Base-by-base conservation (phyloP, 2,113 vertebrate genomes). In the Prietella phreatophila region DNA sequence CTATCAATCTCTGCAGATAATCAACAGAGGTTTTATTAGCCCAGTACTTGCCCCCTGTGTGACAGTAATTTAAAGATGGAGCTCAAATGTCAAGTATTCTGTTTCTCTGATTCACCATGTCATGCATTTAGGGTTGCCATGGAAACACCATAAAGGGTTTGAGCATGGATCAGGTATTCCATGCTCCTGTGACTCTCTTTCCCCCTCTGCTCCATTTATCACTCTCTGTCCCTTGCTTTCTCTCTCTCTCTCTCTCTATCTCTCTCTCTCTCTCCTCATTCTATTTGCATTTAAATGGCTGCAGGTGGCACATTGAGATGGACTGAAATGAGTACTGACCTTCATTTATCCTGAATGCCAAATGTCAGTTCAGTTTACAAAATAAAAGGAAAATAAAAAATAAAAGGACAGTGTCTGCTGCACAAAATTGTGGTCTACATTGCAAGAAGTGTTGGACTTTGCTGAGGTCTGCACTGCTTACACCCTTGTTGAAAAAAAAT, bases 51-150 rank as follows among this genome's bases (percentile, higher is more conserved):
- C 42, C 50, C 58, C 58, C n/a, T 73, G 82, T 79, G 71, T 67
- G 39, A 79, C 65, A 84, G 78, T 88, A 84, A 79, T 79, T 84
- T 73, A 67, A 42, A 39, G 47, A 60, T 39, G 17, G 33, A 88
- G 87, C 71, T 82, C 14, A 73, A 88, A 90, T 88, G 87, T 90
- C 82, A 90, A 90, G 81, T 60, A 76, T 82, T 88, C 27, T 27
- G 81, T 86, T 88, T 79, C 71, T 84, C 76, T 87, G 83, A 89
- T 61, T 87, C 67, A 56, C 14, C 78, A 56, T 87, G 84, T 87
- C 87, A 87, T 53, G 67, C 69, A 61, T 42, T 79, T n/a, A 81
- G 20, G 5, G 89, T 91, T 91, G 85, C 85, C 85, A 1, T 91
- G 89, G 90, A 85, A 90, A 91, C 89, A 60, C 60, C 36, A 25